These are phyloP conservation scores for Chelon auratus DNA, from an alignment of 2,797 vertebrate genomes.

Conservation along the genomic window DNA sequence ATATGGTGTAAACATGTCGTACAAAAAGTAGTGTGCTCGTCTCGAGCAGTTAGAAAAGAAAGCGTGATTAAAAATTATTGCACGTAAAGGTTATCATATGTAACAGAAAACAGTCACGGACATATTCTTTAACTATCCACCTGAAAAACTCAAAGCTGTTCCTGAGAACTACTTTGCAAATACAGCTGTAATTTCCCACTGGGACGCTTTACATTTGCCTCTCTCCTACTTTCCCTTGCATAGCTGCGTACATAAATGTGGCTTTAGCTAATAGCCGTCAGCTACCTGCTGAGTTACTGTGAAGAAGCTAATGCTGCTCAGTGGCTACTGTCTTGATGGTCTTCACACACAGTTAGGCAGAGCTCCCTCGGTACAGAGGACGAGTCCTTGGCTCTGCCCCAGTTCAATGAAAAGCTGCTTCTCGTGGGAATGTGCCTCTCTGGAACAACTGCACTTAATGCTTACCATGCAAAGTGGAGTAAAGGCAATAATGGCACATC, in stretches of 20 bases:
- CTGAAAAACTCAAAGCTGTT: conserved; percentile 20
- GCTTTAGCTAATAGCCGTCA: conserved; percentile 53
- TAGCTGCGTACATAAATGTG: conserved; percentile 45
- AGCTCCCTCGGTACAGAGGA: conserved; percentile 44
- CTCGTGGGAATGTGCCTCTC: conserved; percentile 42
- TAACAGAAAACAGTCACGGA: conserved; percentile 20
- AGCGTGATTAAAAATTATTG: conserved; percentile 49
- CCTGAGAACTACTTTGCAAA: conserved; percentile 25
- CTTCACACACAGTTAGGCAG: conserved; percentile 68
- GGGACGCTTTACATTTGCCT: conserved; percentile 18
- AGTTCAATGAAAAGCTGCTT: conserved; percentile 50
- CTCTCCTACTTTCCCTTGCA: conserved; percentile 40
- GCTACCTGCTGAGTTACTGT: conserved; percentile 59
- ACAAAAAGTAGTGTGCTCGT: conserved; percentile 29
- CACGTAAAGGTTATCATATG: conserved; percentile 47
- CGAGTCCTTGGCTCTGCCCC: conserved; percentile 60
- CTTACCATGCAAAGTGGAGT: conserved; percentile 28
- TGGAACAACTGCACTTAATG: conserved; percentile 49
- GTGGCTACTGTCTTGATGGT: conserved; percentile 60
- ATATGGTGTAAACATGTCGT: conserved; percentile 54
- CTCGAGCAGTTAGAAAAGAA: conserved; percentile 30
- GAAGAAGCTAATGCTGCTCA: conserved; percentile 46
- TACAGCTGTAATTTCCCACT: conserved; percentile 22
- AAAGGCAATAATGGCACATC: conserved; percentile 31
- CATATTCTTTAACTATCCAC: conserved; percentile 20